Base-by-base conservation (phyloP, 2,888 invertebrate species). In the Leucania comma region DNA sequence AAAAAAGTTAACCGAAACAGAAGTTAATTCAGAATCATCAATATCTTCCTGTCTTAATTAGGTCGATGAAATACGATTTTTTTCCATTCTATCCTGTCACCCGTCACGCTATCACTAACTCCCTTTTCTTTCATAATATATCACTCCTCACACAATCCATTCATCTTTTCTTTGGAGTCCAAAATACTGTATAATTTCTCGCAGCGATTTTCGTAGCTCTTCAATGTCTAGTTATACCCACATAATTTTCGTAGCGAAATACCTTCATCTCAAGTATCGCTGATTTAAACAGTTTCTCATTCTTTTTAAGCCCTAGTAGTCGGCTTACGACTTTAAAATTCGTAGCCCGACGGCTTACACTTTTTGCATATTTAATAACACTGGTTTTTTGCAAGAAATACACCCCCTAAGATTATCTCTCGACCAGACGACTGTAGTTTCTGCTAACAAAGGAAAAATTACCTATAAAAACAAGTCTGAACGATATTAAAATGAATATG, bases 351-450 rank as follows among this genome's bases (percentile, higher is more conserved):
- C 61, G 59, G 70, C 54, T 70, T 60, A 64, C 51, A 75, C 46
- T 65, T 75, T 80, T 80, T 76, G 77, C 81, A 78, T 78, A 80
- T 62, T 69, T 65, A 62, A 69, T 48, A 38, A 68, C 42, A 57
- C 56, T 59, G 80, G n/a, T n/a, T 75, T 62, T 80, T 74, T 63
- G 22, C 76, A 57, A n/a, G 54, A 62, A 80, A 75, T 42, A 9
- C 60, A 57, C 35, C 75, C 56, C 22, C 46, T 53, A 56, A 65
- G 72, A 78, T 78, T 78, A 78, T 46, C 48, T 38, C 17, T 24
- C 14, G 14, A 17, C 42, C 22, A 29, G 17, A 4, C 35, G 14
- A 48, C 10, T 66, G 57, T 9, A 72, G 57, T 54, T 79, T 14
- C 10, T 1, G 9, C 1, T 17, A 51, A 59, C 35, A 67, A 80